A percentile compares a stretch with the other conserved stretches of the same genome.
phyloP scores from a whole-genome alignment of 1,140 invertebrate genomes.

The Gerris buenoi region DNA sequence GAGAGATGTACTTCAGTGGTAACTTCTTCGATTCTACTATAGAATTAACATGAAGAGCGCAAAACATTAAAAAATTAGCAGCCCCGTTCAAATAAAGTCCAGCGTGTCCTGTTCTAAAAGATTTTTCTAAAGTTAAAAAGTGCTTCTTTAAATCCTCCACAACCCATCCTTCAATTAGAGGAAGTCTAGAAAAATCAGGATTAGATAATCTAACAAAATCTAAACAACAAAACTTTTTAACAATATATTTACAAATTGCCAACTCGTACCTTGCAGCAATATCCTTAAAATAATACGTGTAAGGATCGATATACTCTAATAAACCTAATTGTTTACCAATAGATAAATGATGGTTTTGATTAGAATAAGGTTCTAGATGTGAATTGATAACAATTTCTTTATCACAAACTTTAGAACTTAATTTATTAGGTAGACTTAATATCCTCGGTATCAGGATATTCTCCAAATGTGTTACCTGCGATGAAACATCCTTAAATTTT shows the following conservation, averaged over 20 bases:
- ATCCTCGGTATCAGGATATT: conserved; percentile 1
- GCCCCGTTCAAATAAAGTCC: neutral
- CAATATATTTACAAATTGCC: neutral
- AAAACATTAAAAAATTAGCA: conserved; percentile 5
- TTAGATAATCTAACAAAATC: neutral
- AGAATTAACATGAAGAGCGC: neutral
- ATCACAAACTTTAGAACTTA: neutral
- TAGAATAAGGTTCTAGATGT: neutral
- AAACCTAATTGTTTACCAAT: neutral
- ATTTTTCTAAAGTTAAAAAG: neutral
- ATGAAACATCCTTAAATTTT: conserved; percentile 5
- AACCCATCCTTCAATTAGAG: conserved; percentile 1
- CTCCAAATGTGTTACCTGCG: neutral
- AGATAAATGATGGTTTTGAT: neutral
- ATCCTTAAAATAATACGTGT: conserved; percentile 9
- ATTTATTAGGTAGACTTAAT: conserved; percentile 5
- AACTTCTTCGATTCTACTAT: neutral
- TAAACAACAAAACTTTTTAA: neutral
- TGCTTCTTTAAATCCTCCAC: neutral
- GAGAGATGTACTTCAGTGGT: neutral
- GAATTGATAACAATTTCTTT: neutral
- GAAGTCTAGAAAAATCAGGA: conserved; percentile 8
- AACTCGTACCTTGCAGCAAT: conserved; percentile 4
- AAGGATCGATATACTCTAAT: conserved; percentile 6
- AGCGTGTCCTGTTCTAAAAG: neutral